Conservation (phyloP, 2,888 invertebrate species). For the Trisateles emortualis region DNA sequence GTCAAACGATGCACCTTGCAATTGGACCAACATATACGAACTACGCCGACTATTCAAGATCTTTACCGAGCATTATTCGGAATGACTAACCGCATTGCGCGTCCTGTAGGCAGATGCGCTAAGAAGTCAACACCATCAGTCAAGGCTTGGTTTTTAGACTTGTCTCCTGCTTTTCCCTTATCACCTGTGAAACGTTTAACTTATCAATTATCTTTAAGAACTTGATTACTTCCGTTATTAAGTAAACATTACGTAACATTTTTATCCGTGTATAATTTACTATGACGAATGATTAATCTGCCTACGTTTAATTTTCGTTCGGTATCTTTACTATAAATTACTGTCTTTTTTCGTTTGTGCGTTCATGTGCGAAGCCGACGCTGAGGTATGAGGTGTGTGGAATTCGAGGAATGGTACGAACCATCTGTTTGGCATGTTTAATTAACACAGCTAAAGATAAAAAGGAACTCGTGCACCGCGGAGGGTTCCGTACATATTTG, state of each 20-base stretch:
- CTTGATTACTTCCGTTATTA: neutral
- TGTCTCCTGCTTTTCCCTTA: neutral
- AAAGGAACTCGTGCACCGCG: too few species aligned
- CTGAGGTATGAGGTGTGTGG: too few species aligned
- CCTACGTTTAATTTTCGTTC: neutral
- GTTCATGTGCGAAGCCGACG: too few species aligned
- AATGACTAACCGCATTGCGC: slow-evolving; percentile 49
- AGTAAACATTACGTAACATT: neutral
- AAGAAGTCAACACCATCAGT: slow-evolving; percentile 17
- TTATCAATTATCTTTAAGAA: too few species aligned
- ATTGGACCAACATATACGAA: too few species aligned
- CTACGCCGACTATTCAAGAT: too few species aligned
- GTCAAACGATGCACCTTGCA: too few species aligned
- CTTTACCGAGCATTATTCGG: neutral
- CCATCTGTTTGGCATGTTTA: too few species aligned
- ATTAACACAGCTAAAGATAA: too few species aligned
- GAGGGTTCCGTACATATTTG: too few species aligned
- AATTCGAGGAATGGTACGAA: too few species aligned
- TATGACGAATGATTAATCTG: neutral
- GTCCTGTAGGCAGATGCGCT: slow-evolving; percentile 54
- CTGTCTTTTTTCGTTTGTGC: neutral
- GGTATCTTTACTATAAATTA: neutral
- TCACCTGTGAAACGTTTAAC: slow-evolving; percentile 1
- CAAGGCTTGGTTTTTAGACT: neutral
- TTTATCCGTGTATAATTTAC: neutral